phyloP scores from a whole-genome alignment of 2,888 invertebrate species.

The Lumbricus terrestris region DNA sequence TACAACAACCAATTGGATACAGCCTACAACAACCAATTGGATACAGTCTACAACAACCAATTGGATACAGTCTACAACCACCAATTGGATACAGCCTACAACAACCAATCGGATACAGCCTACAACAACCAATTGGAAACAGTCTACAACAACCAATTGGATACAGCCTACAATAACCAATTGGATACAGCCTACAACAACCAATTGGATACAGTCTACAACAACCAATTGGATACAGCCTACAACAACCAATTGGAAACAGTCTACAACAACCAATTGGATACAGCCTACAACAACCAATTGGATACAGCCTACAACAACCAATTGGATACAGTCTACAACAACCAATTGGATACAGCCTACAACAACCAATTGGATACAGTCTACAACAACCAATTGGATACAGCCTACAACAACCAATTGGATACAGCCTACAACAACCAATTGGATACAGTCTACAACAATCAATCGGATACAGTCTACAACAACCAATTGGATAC shows the following conservation, averaged over 20 bases:
- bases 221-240: not conserved
- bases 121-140: conserved; percentile 56
- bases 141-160: conserved; percentile 57
- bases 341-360: not conserved
- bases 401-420: conserved; percentile 57
- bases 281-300: conserved; percentile 57
- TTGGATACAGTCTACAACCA: too few species aligned
- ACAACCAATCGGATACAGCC: not conserved
- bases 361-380: conserved; percentile 55
- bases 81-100: too few species aligned
- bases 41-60: conserved; percentile 57
- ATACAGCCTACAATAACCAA: conserved; percentile 58
- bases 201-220: conserved; percentile 59
- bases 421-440: conserved; percentile 59
- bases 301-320: conserved; percentile 59
- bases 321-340: conserved; percentile 59
- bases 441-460: conserved; percentile 59
- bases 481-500: conserved; percentile 55
- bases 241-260: conserved; percentile 56
- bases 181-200: conserved; percentile 59
- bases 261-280: conserved; percentile 57
- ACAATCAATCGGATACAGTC: not conserved
- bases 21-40: conserved; percentile 57
- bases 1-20: conserved; percentile 55
- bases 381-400: conserved; percentile 57